A percentile compares a stretch with the other conserved stretches of the same genome.
These are phyloP conservation scores for Lepidurus arcticus DNA, from an alignment of 1,140 invertebrate species.

Conservation along the genomic window DNA sequence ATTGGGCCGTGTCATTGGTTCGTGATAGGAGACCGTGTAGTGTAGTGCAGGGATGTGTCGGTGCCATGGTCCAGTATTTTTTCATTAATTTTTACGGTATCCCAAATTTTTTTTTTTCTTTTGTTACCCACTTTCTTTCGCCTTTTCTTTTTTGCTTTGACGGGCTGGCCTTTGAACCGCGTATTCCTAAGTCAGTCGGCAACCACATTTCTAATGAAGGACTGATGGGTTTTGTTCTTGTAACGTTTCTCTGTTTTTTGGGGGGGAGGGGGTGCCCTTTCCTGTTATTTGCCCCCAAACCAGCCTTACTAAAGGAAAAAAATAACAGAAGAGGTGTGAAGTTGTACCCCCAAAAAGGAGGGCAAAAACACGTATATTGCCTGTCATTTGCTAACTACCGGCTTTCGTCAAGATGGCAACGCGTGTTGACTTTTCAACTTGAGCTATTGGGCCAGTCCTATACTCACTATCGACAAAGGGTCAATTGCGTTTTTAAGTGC, in stretches of 20 bases:
- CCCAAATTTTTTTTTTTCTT: neutral
- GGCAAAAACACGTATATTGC: neutral
- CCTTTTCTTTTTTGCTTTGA: neutral
- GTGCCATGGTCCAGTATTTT: neutral
- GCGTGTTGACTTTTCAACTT: neutral
- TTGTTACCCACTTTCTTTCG: neutral
- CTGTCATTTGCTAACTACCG: constrained; percentile 4
- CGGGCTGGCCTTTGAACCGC: neutral
- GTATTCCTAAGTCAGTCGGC: constrained; percentile 6
- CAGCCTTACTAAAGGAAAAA: neutral
- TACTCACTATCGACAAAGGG: neutral
- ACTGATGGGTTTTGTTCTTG: neutral
- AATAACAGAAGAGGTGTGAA: neutral
- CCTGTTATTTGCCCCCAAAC: neutral
- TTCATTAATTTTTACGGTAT: neutral
- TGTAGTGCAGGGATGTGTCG: neutral
- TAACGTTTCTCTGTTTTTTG: neutral
- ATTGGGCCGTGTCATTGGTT: neutral
- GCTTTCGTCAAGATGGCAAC: neutral
- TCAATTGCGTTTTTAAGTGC: neutral
- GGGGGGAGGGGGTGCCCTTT: neutral
- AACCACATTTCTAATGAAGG: constrained; percentile 15
- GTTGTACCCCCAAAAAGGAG: neutral
- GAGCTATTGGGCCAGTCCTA: neutral
- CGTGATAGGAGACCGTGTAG: neutral